Base-by-base conservation (phyloP, 2,888 invertebrate species). In the Trisateles emortualis region DNA sequence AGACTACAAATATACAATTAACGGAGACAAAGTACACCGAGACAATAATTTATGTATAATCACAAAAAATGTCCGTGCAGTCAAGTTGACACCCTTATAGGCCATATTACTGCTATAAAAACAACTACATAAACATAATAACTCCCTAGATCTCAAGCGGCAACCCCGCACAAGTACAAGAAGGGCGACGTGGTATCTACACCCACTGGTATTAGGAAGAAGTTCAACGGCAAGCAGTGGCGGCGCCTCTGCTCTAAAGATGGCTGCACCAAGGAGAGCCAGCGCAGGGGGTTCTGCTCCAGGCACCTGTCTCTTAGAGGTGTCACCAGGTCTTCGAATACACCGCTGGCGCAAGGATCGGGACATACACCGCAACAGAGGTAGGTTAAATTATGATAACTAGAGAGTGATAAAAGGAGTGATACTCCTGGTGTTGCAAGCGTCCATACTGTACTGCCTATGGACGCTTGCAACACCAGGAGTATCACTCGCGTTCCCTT, bases 201-300 rank as follows among this genome's bases (percentile, higher is more conserved):
- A 42, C 97, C 98, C 2, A 98, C 97, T 74, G 99, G 99, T 65
- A 98, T 99, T 75, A 94, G 99, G 10, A 99, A 99, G 93, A 99
- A 99, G 93, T 99, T 98, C 90, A 99, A 99, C 93, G 99, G 99
- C 30, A 99, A 99, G 92, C 99, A 99, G 87, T 99, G 99, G 99
- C 95, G 99, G 60, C 94, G 99, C 75, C 94, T 99, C 63, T 99
- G 99, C 92, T 98, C 98, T 55, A 97, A 97, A 86, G 97, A 98
- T 78, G 97, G 97, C 50, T 99, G 99, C 90, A 96, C 96, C 30
- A 91, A 91, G 93, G 99, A 99, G 94, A 99, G 99, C 79, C 99
- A 99, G 91, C 94, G 99, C 32, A 94, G 99, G 69, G 99, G 99
- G 32, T 99, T 86, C 92, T 99, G 99, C 87, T 99, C 99, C 16